A percentile compares a stretch with the other conserved stretches of the same genome.
phyloP scores from a whole-genome alignment of 2,113 vertebrate genomes.

The Naja naja region DNA sequence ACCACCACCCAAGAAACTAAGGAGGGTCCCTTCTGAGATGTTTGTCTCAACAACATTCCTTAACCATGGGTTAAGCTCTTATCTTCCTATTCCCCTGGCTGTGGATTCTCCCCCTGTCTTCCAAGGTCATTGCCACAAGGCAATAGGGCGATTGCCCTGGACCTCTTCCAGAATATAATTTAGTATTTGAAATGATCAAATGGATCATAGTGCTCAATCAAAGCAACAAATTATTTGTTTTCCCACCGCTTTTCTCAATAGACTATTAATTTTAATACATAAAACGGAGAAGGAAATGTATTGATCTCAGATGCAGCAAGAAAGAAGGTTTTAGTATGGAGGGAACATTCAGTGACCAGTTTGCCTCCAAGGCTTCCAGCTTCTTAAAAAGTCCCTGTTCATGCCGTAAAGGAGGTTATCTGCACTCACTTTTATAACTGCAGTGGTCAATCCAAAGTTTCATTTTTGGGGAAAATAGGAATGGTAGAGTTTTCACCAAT shows the following conservation, averaged over 20 bases:
- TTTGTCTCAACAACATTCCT: neutral
- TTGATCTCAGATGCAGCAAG: neutral
- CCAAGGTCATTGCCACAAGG: neutral
- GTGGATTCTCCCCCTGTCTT: neutral
- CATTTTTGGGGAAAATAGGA: neutral
- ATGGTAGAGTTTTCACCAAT: neutral
- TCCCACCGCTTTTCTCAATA: neutral
- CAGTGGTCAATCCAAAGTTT: too few species aligned
- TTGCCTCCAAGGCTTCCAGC: neutral
- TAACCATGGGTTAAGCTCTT: neutral
- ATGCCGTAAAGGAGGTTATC: neutral
- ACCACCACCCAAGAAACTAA: neutral
- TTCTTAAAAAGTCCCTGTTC: neutral
- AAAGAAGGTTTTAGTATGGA: neutral
- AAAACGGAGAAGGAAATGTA: neutral
- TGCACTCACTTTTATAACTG: neutral
- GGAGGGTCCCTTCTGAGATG: neutral
- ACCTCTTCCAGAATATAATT: neutral
- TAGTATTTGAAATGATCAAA: neutral
- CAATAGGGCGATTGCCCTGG: neutral
- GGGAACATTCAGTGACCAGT: neutral
- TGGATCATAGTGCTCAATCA: neutral
- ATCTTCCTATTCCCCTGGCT: neutral
- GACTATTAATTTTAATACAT: neutral
- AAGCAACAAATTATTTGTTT: neutral